Base-by-base conservation (phyloP, 2,888 invertebrate species). In the Amphipoea oculea region DNA sequence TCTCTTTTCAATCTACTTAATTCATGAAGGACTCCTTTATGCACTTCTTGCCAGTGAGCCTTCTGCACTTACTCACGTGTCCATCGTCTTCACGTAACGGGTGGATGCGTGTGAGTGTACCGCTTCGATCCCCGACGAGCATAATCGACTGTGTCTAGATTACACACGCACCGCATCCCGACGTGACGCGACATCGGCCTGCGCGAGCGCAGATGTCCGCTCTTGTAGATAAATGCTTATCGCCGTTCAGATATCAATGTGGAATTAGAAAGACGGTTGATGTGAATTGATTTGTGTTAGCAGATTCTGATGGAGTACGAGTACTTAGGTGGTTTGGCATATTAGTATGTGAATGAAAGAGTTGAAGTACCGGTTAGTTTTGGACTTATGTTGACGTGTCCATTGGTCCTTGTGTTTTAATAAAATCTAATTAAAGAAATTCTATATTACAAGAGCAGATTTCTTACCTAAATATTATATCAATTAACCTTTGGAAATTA, bases 31-130 rank as follows among this genome's bases (percentile, higher is more conserved):
- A 68, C 11, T 29, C 5, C 20, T 6, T 12, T 20, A 29, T 36
- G 20, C 29, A 48, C 20, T 69, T 14, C 48, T 48, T 48, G 48
- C 14, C 14, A 48, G 48, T 48, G 9, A 51, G 5, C 57, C 83
- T 80, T 80, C 83, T 86, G 48, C 14, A 12, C 11, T 48, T 54
- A n/a, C n/a, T n/a, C 29, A 1, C 14, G 11, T 54, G 51, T 94
- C 93, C 94, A 92, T 90, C 81, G 82, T 88, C 75, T 87, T 85
- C 89, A 88, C 86, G 91, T 95, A 95, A 95, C 95, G 95, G 95
- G 88, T 90, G 91, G 88, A 85, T 92, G 93, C 92, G 91, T 92
- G 91, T 91, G 91, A 86, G 89, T 84, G 82, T 88, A 83, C 87
- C 86, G 82, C 87, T 88, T 91, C 86, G 89, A 92, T 90, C 82